Percentiles rank a stretch among this genome's conserved stretches.
phyloP scores from a whole-genome alignment of 2,797 vertebrate genomes.

The Syngnathus acus region DNA sequence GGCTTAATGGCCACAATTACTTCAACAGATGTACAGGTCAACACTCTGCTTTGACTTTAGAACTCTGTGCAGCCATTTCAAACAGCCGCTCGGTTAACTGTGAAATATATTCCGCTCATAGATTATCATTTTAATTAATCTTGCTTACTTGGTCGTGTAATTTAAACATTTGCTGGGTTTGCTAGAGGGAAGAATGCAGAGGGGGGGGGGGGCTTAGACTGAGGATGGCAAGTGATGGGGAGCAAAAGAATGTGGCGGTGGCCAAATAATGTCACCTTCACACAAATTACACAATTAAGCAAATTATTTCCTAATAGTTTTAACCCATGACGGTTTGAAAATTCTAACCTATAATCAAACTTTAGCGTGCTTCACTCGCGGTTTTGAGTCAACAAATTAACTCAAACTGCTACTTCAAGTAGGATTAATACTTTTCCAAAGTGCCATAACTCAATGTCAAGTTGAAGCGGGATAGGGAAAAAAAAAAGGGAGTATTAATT shows the following conservation, averaged over 20 bases:
- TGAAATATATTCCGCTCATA: constrained; percentile 65
- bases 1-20: constrained; percentile 52
- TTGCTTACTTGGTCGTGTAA: constrained; percentile 78
- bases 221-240: constrained; percentile 35
- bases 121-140: constrained; percentile 80
- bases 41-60: constrained; percentile 53
- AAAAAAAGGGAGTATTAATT: background rate
- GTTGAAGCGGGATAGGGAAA: background rate
- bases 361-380: too few relatives aligned
- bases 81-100: constrained; percentile 58
- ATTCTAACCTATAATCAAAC: background rate
- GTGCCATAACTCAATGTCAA: background rate
- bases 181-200: constrained; percentile 36
- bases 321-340: constrained; percentile 13
- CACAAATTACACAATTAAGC: constrained; percentile 25
- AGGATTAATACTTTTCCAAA: background rate
- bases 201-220: constrained; percentile 7
- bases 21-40: constrained; percentile 52
- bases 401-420: background rate
- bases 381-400: background rate
- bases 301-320: constrained; percentile 14
- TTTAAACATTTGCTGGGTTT: constrained; percentile 73
- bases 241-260: constrained; percentile 21
- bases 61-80: constrained; percentile 51
- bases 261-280: constrained; percentile 39